Percentiles rank a stretch among this genome's conserved stretches.
phyloP scores from a whole-genome alignment of 2,888 invertebrate species.

The Drosophila rubida region DNA sequence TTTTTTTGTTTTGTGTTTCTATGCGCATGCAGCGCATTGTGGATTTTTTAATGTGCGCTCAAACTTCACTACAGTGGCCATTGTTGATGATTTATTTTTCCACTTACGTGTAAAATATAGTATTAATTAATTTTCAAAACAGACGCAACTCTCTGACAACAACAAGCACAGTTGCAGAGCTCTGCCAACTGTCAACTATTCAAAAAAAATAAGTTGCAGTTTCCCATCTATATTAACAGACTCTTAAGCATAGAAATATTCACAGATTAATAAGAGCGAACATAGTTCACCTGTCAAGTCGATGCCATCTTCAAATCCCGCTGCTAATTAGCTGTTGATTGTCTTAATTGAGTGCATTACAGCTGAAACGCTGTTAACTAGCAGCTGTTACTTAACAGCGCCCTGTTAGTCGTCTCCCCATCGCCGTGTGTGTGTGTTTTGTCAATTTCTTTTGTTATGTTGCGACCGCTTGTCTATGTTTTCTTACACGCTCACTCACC shows the following conservation, averaged over 20 bases:
- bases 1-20: conserved; percentile 3
- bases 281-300: not conserved
- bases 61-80: conserved; percentile 15
- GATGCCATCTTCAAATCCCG: not conserved
- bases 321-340: conserved; percentile 29
- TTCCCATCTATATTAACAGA: too few species aligned
- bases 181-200: too few species aligned
- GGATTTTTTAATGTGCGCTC: conserved; percentile 23
- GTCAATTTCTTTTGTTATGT: conserved; percentile 66
- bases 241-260: not conserved
- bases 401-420: conserved; percentile 17
- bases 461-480: conserved; percentile 65
- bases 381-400: conserved; percentile 44
- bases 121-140: conserved; percentile 72
- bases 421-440: conserved; percentile 30
- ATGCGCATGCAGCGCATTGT: conserved; percentile 11
- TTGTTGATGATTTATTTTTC: conserved; percentile 70
- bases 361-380: conserved; percentile 34
- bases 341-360: conserved; percentile 24
- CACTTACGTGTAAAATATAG: conserved; percentile 60
- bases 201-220: too few species aligned
- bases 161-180: too few species aligned
- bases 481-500: conserved; percentile 37
- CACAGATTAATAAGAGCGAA: not conserved
- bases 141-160: conserved; percentile 53